Base-by-base conservation (phyloP, 2,888 invertebrate genomes). In the Taenaris catops region DNA sequence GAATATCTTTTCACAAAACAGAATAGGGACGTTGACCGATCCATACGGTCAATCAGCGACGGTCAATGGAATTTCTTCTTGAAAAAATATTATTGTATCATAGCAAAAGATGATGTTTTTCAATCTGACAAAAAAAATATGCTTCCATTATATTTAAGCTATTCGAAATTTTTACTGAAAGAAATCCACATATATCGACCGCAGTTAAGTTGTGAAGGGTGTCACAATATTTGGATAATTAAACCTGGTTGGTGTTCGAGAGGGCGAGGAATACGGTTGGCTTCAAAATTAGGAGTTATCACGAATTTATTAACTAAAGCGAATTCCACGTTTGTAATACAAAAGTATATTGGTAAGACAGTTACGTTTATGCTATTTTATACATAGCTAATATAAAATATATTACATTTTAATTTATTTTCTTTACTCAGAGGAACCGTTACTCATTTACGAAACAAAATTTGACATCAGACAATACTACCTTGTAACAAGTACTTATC, bases 391-490 rank as follows among this genome's bases (percentile, higher is more conserved):
- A 17, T 9, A 11, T 8, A 18, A 3, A 11, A 4, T 4, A 4
- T 25, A 10, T 25, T 8, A 24, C 1, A 7, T 25, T 16, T 21
- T 10, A 34, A 5, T 20, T 10, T 4, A 25, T 4, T 17, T 25
- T 32, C 21, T 36, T 29, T 47, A 35, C 21, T 10, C 76, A 94
- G 95, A 95, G 76, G 91, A 92, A 25, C 96, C 96, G 0, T 68
- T 96, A 25, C 72, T 97, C 24, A 91, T 97, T 20, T 89, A 94
- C 64, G 91, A 93, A 41, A 96, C 95, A 0, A 97, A 97, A 80
- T 97, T 97, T 64, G 96, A 97, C 61, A 95, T 97, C 44, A 89
- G 96, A 4, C 95, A 96, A 72, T 97, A 96, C 90, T 96, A 96
- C 70, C 73, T 97, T 31, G 92, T 96, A 0, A 94, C 94, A 20